Evolutionary conservation across 2,113 vertebrate species (phyloP).

Genomic region (Cephalopterus ornatus): DNA sequence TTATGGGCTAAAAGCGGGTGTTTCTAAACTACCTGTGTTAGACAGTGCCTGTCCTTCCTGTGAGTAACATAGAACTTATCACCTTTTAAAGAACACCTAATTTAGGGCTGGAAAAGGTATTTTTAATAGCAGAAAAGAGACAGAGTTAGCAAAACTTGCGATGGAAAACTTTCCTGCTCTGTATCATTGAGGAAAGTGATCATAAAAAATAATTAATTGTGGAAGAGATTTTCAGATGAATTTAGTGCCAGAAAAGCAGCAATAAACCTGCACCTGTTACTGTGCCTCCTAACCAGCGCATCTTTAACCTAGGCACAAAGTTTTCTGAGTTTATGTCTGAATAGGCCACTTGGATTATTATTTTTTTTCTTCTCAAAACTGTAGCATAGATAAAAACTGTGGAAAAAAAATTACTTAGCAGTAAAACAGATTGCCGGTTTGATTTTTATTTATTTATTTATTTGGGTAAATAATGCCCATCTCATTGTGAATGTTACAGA

Average conservation of each 20-base stretch:
- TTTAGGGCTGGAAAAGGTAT: background rate
- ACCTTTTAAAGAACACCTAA: background rate
- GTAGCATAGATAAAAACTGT: background rate
- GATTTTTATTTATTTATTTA: background rate
- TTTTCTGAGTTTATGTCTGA: background rate
- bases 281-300: background rate
- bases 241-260: background rate
- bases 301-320: background rate
- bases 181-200: rapidly evolving
- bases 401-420: background rate
- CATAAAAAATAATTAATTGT: too few relatives aligned
- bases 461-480: background rate
- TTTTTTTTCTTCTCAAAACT: background rate
- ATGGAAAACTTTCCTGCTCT: background rate
- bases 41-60: background rate
- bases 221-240: background rate
- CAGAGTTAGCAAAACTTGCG: background rate
- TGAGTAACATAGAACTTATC: background rate
- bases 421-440: background rate
- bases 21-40: background rate
- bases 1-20: background rate
- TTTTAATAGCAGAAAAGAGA: background rate
- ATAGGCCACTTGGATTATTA: background rate
- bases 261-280: background rate
- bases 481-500: background rate